Percentiles rank a stretch among this genome's conserved stretches.
Conservation (phyloP, 2,797 vertebrate genomes). For the Labroides dimidiatus region DNA sequence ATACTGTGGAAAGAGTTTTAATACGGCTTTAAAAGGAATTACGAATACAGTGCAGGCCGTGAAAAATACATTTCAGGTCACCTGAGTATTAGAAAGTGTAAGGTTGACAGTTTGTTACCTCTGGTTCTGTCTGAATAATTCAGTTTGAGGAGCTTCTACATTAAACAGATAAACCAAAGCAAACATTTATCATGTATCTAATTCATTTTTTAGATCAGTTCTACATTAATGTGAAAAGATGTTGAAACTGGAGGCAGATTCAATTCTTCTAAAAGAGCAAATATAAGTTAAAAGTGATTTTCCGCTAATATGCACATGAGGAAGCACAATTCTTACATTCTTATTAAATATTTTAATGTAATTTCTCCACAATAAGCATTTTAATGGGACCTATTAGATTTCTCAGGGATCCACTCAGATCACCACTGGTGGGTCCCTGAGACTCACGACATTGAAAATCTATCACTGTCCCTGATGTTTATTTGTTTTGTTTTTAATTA, state of each 20-base stretch:
- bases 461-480: not conserved
- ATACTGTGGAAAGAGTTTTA: not conserved
- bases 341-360: too few species aligned
- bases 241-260: not conserved
- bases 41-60: not conserved
- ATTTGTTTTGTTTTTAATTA: slow-evolving; percentile 2
- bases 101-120: not conserved
- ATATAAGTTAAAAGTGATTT: too few species aligned
- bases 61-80: not conserved
- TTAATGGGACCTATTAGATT: too few species aligned
- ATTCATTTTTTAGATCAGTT: too few species aligned
- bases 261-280: too few species aligned
- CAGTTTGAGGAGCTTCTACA: slow-evolving; percentile 12
- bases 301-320: too few species aligned
- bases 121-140: slow-evolving; percentile 35
- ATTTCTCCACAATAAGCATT: too few species aligned
- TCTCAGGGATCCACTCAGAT: too few species aligned
- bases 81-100: slow-evolving; percentile 6
- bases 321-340: too few species aligned
- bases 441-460: too few species aligned
- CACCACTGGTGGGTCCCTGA: too few species aligned
- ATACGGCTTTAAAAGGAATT: not conserved
- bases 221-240: not conserved
- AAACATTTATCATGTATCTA: not conserved
- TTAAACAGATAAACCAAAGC: slow-evolving; percentile 9